Conservation (phyloP, 2,888 invertebrate species). For the Caenorhabditis afra region DNA sequence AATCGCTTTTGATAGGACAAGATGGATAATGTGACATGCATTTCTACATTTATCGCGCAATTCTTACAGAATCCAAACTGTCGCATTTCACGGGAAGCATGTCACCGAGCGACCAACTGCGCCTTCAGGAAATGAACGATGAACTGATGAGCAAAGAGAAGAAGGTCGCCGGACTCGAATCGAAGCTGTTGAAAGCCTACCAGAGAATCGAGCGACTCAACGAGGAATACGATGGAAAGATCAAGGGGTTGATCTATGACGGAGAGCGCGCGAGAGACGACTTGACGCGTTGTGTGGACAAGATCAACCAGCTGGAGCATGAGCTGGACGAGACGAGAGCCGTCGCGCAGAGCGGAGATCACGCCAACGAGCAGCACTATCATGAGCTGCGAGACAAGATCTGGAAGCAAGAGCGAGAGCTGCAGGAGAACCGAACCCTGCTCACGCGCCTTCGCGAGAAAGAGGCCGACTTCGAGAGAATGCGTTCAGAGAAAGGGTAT, state of each 20-base stretch:
- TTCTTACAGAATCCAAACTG: constrained; percentile 48
- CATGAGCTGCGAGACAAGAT: constrained; percentile 50
- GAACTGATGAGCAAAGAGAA: constrained; percentile 45
- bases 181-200: constrained; percentile 58
- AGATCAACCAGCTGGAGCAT: constrained; percentile 39
- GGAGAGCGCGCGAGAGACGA: constrained; percentile 47
- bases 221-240: constrained; percentile 52
- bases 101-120: constrained; percentile 41
- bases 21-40: constrained; percentile 22
- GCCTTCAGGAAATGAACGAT: constrained; percentile 55
- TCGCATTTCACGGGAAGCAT: constrained; percentile 40
- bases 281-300: constrained; percentile 39
- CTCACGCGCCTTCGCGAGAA: constrained; percentile 48
- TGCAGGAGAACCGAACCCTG: constrained; percentile 48
- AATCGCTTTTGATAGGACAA: constrained; percentile 25
- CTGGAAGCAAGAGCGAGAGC: constrained; percentile 60
- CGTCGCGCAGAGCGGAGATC: constrained; percentile 31
- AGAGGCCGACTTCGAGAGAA: constrained; percentile 56
- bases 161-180: constrained; percentile 47
- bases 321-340: constrained; percentile 42
- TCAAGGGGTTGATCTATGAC: constrained; percentile 50
- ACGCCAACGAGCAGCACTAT: constrained; percentile 43
- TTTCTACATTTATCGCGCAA: background rate
- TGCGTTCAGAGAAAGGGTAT: constrained; percentile 60
- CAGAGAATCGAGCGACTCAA: constrained; percentile 44